Conservation (phyloP, 1,140 invertebrate genomes). For the Halesus radiatus region DNA sequence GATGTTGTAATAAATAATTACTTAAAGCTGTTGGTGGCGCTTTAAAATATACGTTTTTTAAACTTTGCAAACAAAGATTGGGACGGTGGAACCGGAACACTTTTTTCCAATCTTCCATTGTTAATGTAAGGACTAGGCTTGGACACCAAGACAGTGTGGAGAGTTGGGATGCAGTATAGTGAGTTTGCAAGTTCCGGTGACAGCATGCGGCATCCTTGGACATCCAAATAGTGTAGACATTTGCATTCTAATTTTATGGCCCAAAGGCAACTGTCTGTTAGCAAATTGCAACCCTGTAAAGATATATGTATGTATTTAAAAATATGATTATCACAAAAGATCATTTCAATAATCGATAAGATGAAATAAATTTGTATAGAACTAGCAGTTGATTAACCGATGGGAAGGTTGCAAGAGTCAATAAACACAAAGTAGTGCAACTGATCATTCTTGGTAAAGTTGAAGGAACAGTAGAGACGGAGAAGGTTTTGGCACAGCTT, state of each 20-base stretch:
- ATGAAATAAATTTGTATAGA: no score
- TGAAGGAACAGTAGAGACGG: no score
- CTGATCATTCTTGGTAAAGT: no score
- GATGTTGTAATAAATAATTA: no score
- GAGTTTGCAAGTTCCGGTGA: slow-evolving; percentile 70
- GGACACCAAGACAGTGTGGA: slow-evolving; percentile 67
- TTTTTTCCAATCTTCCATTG: slow-evolving; percentile 64
- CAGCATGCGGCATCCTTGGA: slow-evolving; percentile 73
- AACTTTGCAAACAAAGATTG: slow-evolving; percentile 62
- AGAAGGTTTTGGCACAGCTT: no score
- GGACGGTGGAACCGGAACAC: slow-evolving; percentile 61
- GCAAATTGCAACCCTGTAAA: slow-evolving; percentile 74
- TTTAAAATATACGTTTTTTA: slow-evolving; percentile 57
- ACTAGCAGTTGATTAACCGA: no score
- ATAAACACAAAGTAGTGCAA: no score
- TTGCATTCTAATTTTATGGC: slow-evolving; percentile 73
- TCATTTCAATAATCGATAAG: no score
- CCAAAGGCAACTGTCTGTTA: slow-evolving; percentile 76
- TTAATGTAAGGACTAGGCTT: slow-evolving; percentile 66
- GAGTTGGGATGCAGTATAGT: slow-evolving; percentile 65
- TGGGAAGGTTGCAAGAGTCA: no score
- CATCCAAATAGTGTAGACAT: slow-evolving; percentile 72
- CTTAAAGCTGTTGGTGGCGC: no score
- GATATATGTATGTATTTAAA: neutral
- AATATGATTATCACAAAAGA: no score